Base-by-base conservation (phyloP, 2,888 invertebrate species). In the Tromatobia lineatoria region DNA sequence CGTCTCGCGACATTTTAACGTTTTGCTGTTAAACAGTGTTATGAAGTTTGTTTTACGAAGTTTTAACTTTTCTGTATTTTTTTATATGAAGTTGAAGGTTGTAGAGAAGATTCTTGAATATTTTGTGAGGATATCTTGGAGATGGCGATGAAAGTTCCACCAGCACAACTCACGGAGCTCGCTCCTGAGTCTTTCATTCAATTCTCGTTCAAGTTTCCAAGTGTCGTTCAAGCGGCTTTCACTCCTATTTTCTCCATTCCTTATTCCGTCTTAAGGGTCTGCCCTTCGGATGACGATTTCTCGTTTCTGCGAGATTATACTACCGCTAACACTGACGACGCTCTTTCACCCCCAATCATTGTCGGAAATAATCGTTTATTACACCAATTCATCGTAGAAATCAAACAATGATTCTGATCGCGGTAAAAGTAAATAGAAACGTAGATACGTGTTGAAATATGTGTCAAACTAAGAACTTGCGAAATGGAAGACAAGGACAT, bases 191-290 rank as follows among this genome's bases (percentile, higher is more conserved):
- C 61, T 18, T 61, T 61, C 34, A 29, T 61, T 61, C 61, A 61
- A 61, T 61, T 61, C 61, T 61, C 61, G 34, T 61, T 61, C 61
- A 38, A 61, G 61, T 61, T 61, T 61, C 18, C 34, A 61, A 61
- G 61, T 61, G 34, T 61, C 61, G 61, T 61, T 61, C 61, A 29
- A 57, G 61, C 29, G 18, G 20, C 18, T 61, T n/a, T 34, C n/a
- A n/a, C 38, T 61, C 61, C 38, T 61, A n/a, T 61, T 38, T 38
- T 61, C 61, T 38, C 61, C 18, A 8, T 61, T 38, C 29, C 61
- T 61, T 38, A 3, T 34, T 61, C 20, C 57, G 15, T 54, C 54
- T 54, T 23, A 8, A 29, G 61, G 8, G 38, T 20, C 34, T n/a
- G 3, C 8, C 38, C 38, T 38, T 61, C 18, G 38, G 38, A 38